Evolutionary conservation across 2,113 vertebrate species (phyloP), one percentile per base, ranked within the genome.

Genomic region (Upupa epops): DNA sequence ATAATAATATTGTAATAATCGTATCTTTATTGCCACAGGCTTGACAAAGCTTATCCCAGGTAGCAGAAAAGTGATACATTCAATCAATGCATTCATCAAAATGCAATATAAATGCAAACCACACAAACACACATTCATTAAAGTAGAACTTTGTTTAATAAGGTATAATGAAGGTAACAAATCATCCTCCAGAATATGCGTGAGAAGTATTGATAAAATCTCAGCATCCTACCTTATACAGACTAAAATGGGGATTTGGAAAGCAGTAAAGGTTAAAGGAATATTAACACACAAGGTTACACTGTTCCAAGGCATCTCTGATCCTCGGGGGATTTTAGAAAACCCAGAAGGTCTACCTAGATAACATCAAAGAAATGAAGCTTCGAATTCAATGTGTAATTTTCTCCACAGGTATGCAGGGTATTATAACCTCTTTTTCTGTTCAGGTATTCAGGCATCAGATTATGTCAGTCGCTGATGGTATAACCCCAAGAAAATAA

Each of bases 401-500:
- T 94, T 94, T 93, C 90, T 93, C 73, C 54, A 59, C 48, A 91
- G 59, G 14, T 73, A 36, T 61, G 46, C 60, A 86, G 28, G 21
- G 42, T 63, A 88, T 92, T 89, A 74, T 14, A 86, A 28, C 13
- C 2, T 34, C 52, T 93, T 78, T 91, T 93, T 93, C 89, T 93
- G 17, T 60, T 79, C 36, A 11, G 69, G 83, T 93, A 94, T 90
- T 85, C 77, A 82, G 29, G 46, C 56, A 66, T 45, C 22, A 0
- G n/a, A 79, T 73, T 77, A 55, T 87, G 70, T 83, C 86, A 93
- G 76, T 79, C 63, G 42, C 72, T 79, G 91, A 96, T 90, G 51
- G 94, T 90, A 92, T 92, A 91, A 97, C 64, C 32, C 42, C 40
- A 80, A 63, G 52, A 94, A 95, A 95, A 63, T 55, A 73, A 94